Evolutionary conservation across 2,113 vertebrate genomes (phyloP).

Genomic region (Cyphotilapia sp.): DNA sequence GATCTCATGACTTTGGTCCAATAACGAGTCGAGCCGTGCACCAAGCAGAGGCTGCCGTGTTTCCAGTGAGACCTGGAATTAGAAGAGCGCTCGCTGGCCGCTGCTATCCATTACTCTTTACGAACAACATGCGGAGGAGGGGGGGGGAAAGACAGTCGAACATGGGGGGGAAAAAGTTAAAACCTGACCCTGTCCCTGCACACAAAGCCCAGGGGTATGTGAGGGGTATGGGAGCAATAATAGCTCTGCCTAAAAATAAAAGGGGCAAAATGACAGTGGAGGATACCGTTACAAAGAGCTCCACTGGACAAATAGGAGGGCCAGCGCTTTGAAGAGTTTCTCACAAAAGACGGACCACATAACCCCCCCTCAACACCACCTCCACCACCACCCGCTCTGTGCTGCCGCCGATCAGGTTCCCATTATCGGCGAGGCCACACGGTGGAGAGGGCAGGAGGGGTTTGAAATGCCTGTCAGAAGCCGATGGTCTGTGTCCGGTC

Average conservation of each 20-base stretch:
- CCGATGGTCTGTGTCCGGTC: conserved; percentile 26
- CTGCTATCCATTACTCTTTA: neutral
- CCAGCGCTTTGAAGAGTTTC: conserved; percentile 56
- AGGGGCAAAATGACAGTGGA: conserved; percentile 65
- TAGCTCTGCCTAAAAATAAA: conserved; percentile 66
- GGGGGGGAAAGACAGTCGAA: neutral
- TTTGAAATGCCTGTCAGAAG: conserved; percentile 50
- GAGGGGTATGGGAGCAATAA: conserved; percentile 41
- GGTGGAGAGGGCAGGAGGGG: conserved; percentile 31
- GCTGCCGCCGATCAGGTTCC: conserved; percentile 32
- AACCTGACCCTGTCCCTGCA: conserved; percentile 47
- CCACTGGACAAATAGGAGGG: conserved; percentile 46
- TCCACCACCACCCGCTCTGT: neutral
- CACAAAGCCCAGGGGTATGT: conserved; percentile 54
- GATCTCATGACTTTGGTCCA: neutral
- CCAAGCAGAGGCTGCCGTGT: neutral
- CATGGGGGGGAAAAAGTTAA: neutral
- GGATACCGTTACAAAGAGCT: conserved; percentile 64
- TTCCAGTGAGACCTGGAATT: conserved; percentile 1
- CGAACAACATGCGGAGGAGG: neutral
- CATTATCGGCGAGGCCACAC: conserved; percentile 35
- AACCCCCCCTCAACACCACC: neutral
- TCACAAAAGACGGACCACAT: conserved; percentile 47
- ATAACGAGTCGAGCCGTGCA: neutral
- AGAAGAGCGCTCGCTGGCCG: neutral